Evolutionary conservation across 2,113 vertebrate species (phyloP).

Genomic region (Psilopogon haemacephalus): DNA sequence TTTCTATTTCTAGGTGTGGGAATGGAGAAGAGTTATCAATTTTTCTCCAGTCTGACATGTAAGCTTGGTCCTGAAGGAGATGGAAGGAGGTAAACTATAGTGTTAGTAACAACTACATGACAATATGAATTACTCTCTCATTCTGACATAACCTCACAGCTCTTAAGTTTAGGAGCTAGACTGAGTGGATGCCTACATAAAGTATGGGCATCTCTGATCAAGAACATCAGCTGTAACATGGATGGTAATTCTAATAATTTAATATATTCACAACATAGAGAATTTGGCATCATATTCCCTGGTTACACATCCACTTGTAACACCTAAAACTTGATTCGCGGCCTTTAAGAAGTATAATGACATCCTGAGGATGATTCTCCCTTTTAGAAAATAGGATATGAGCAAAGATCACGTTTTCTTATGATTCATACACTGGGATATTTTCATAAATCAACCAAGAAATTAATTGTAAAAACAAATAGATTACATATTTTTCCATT

Average conservation of each 20-base stretch:
- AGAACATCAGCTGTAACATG: not conserved
- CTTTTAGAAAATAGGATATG: not conserved
- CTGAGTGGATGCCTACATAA: not conserved
- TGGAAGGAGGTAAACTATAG: not conserved
- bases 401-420: not conserved
- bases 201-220: not conserved
- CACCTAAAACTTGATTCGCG: not conserved
- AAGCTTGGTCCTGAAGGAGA: slow-evolving; percentile 16
- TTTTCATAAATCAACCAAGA: not conserved
- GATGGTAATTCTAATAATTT: not conserved
- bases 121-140: not conserved
- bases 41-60: not conserved
- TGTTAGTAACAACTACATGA: not conserved
- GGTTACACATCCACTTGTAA: not conserved
- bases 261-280: not conserved
- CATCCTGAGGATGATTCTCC: not conserved
- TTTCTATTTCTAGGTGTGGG: slow-evolving; percentile 19
- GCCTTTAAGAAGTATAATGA: not conserved
- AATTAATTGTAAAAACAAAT: not conserved
- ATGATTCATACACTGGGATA: not conserved
- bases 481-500: not conserved
- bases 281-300: not conserved
- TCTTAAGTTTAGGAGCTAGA: not conserved
- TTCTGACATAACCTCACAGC: not conserved
- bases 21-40: slow-evolving; percentile 6